Conservation (phyloP, 1,140 invertebrate species). For the Neodiprion lecontei region DNA sequence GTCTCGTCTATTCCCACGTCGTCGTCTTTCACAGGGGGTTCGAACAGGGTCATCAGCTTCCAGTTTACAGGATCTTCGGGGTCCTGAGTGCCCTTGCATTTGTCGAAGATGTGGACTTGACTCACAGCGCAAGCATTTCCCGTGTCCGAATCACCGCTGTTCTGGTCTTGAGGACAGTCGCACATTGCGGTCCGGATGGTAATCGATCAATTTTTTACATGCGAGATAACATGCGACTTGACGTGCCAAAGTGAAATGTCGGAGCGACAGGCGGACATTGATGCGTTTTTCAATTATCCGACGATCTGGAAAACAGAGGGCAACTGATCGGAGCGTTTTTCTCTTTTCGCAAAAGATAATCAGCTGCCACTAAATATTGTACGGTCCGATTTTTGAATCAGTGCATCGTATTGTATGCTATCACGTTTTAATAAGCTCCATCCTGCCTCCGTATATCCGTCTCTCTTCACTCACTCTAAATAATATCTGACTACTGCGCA, state of each 20-base stretch:
- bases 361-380: too few species aligned
- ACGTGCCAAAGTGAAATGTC: too few species aligned
- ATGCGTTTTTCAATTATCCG: too few species aligned
- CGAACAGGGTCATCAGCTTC: background rate
- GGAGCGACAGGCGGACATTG: too few species aligned
- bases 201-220: too few species aligned
- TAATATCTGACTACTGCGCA: background rate
- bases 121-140: conserved; percentile 16
- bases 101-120: conserved; percentile 27
- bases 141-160: conserved; percentile 2
- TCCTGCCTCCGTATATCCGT: background rate
- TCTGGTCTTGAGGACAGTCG: conserved; percentile 23
- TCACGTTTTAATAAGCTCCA: background rate
- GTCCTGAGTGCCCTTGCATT: conserved; percentile 20
- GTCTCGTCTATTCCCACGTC: background rate
- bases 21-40: background rate
- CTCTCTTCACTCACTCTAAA: background rate
- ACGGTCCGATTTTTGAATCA: too few species aligned
- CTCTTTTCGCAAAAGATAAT: too few species aligned
- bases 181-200: conserved; percentile 27
- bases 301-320: too few species aligned
- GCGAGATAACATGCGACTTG: too few species aligned
- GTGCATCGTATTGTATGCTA: background rate
- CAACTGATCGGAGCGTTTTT: too few species aligned
- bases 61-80: background rate